Evolutionary conservation across 2,888 invertebrate genomes (phyloP).

Genomic region (Parochlus steinenii): DNA sequence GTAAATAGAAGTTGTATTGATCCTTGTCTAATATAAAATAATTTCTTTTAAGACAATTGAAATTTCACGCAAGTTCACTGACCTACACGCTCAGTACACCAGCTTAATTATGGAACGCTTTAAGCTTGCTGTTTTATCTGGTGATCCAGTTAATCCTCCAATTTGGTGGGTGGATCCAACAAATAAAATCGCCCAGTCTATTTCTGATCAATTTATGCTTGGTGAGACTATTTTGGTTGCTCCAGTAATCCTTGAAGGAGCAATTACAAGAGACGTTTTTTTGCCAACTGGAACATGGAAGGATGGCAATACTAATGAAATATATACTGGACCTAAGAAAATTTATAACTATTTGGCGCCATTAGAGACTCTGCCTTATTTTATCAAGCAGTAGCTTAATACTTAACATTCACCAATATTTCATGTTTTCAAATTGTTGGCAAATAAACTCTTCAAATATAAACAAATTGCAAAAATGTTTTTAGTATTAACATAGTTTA

Average conservation of each 20-base stretch:
- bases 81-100: slow-evolving; percentile 44
- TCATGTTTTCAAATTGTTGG: no score
- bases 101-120: slow-evolving; percentile 45
- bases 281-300: slow-evolving; percentile 59
- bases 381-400: no score
- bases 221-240: slow-evolving; percentile 65
- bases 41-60: slow-evolving; percentile 40
- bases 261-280: slow-evolving; percentile 48
- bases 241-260: slow-evolving; percentile 48
- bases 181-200: slow-evolving; percentile 40
- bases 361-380: slow-evolving; percentile 50
- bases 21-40: no score
- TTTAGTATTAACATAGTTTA: no score
- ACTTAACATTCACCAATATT: no score
- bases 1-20: no score
- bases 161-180: slow-evolving; percentile 71
- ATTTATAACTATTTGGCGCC: slow-evolving; percentile 47
- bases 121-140: slow-evolving; percentile 38
- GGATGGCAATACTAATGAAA: slow-evolving; percentile 35
- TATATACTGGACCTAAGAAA: slow-evolving; percentile 42
- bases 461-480: no score
- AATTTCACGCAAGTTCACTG: slow-evolving; percentile 43
- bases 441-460: no score
- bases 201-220: slow-evolving; percentile 55
- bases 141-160: slow-evolving; percentile 60